These are phyloP conservation scores for Diplazon laetatorius DNA, from an alignment of 2,888 invertebrate genomes.

Conservation along the genomic window DNA sequence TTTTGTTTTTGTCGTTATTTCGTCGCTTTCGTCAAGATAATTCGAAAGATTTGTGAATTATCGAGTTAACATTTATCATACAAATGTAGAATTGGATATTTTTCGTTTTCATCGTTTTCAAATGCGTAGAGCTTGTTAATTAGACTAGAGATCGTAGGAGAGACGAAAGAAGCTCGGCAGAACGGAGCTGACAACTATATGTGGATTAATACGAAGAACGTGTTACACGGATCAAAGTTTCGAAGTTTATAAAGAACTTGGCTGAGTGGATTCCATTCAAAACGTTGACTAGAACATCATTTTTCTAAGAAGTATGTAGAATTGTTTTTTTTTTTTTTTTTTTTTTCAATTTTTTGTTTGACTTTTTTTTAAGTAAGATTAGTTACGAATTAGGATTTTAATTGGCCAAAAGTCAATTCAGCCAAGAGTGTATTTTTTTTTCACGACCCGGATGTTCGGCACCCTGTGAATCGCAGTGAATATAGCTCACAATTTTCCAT, in stretches of 20 bases:
- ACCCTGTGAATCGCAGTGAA: constrained; percentile 65
- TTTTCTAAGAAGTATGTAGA: constrained; percentile 70
- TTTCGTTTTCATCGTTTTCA: too few relatives aligned
- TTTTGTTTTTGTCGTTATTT: constrained; percentile 10
- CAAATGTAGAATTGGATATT: constrained; percentile 43
- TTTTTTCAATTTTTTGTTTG: constrained; percentile 57
- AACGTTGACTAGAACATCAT: constrained; percentile 67
- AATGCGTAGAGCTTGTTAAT: constrained; percentile 48
- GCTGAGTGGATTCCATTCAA: constrained; percentile 53
- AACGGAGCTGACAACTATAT: constrained; percentile 47
- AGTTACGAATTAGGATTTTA: constrained; percentile 45
- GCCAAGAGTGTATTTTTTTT: constrained; percentile 65
- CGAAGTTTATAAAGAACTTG: constrained; percentile 51
- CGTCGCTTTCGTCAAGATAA: constrained; percentile 18
- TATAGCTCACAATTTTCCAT: constrained; percentile 68
- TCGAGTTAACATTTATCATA: too few relatives aligned
- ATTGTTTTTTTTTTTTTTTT: too few relatives aligned
- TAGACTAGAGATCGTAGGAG: constrained; percentile 52
- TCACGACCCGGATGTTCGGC: constrained; percentile 59
- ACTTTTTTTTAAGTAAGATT: constrained; percentile 33
- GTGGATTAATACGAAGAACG: constrained; percentile 56
- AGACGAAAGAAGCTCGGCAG: constrained; percentile 56
- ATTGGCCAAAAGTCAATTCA: constrained; percentile 56
- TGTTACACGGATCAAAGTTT: constrained; percentile 47
- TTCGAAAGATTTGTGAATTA: constrained; percentile 28